These are phyloP conservation scores for Steinernema feltiae DNA, from an alignment of 1,140 invertebrate genomes.

Conservation along the genomic window DNA sequence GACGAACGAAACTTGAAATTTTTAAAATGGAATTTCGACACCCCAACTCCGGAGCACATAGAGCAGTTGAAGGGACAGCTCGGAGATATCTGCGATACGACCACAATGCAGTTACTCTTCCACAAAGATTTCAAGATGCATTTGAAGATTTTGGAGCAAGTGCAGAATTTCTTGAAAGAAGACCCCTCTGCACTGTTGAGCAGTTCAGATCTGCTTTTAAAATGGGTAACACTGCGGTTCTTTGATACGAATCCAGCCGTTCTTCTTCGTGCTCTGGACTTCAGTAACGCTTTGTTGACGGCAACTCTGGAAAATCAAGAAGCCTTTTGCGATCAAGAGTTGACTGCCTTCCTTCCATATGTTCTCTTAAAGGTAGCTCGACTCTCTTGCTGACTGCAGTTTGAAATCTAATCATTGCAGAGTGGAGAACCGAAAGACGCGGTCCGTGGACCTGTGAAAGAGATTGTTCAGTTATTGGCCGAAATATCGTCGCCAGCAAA, in stretches of 20 bases:
- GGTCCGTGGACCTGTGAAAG: constrained; percentile 77
- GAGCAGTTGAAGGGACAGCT: constrained; percentile 85
- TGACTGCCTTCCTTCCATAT: constrained; percentile 86
- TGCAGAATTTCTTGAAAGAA: constrained; percentile 69
- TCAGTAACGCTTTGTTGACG: constrained; percentile 75
- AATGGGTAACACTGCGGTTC: constrained; percentile 90
- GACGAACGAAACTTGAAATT: constrained; percentile 58
- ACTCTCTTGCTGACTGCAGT: background rate
- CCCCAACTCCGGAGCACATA: constrained; percentile 84
- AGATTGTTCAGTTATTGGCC: constrained; percentile 76
- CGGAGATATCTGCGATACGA: constrained; percentile 64
- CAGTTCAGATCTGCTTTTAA: constrained; percentile 88
- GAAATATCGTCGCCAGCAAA: constrained; percentile 80
- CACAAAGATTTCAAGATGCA: constrained; percentile 91
- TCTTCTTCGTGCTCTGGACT: constrained; percentile 76
- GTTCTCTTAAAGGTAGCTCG: constrained; percentile 73
- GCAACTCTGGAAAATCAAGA: constrained; percentile 74
- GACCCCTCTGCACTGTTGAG: constrained; percentile 73
- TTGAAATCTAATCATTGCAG: too few relatives aligned
- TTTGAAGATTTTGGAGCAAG: constrained; percentile 83
- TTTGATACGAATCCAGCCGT: constrained; percentile 98
- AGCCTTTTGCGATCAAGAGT: constrained; percentile 80
- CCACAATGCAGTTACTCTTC: constrained; percentile 82
- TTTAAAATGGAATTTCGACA: constrained; percentile 87
- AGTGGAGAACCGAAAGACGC: constrained; percentile 92